These are phyloP conservation scores for Rhinichthys osculus DNA, from an alignment of 2,797 vertebrate species.

Conservation along the genomic window DNA sequence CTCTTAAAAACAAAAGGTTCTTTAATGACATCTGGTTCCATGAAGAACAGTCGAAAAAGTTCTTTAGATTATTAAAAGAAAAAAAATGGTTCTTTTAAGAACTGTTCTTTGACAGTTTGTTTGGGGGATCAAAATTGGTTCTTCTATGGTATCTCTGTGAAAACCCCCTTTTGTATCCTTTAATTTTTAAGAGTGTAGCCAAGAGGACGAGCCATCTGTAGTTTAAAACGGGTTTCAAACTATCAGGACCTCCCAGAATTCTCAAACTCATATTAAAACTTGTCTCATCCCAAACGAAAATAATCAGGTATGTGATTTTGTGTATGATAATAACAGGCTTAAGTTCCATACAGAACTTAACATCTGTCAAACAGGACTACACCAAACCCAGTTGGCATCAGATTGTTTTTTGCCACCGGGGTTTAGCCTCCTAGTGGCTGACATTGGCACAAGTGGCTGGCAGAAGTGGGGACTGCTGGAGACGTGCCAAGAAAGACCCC, in stretches of 20 bases:
- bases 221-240: background rate
- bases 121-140: background rate
- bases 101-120: background rate
- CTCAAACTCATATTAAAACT: background rate
- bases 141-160: background rate
- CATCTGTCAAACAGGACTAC: constrained; percentile 1
- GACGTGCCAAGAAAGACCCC: constrained; percentile 38
- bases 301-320: background rate
- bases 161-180: background rate
- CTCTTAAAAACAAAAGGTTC: background rate
- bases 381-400: background rate
- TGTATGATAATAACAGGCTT: background rate
- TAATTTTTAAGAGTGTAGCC: background rate
- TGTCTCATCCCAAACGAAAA: background rate
- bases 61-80: background rate
- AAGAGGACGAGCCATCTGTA: background rate
- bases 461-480: constrained; percentile 47
- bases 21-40: background rate
- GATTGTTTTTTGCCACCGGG: background rate
- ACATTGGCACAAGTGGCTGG: constrained; percentile 1
- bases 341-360: background rate
- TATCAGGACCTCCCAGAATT: background rate
- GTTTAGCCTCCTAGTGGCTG: constrained; percentile 51
- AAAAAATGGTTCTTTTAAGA: background rate
- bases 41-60: background rate